Evolutionary conservation across 1,140 invertebrate species (phyloP).

Genomic region (Tigriopus japonicus): DNA sequence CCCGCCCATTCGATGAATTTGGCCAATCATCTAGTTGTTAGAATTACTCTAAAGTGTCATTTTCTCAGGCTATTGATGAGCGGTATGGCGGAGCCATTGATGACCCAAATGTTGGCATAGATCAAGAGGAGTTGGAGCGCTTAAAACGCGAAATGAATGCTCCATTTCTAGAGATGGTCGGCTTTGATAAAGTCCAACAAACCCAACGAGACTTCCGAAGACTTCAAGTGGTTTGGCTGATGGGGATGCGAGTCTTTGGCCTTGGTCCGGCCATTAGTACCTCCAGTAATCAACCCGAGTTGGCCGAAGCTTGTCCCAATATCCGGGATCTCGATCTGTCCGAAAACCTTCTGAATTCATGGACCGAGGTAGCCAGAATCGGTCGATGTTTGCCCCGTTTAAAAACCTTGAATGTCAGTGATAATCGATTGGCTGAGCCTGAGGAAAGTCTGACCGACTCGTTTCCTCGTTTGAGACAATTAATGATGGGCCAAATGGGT

Average conservation of each 20-base stretch:
- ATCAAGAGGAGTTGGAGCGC: conserved; percentile 2
- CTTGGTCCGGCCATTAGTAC: background rate
- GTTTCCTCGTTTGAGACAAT: background rate
- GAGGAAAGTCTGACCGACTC: no score
- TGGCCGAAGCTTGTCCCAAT: no score
- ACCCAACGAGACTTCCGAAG: background rate
- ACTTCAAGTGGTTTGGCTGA: conserved; percentile 1
- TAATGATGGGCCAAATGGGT: conserved; percentile 1
- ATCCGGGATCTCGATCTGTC: background rate
- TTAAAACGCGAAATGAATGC: conserved; percentile 41
- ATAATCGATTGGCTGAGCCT: background rate
- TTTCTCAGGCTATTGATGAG: conserved; percentile 16
- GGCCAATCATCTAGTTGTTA: no score
- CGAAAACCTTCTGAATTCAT: conserved; percentile 7
- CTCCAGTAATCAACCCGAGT: background rate
- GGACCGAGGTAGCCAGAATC: background rate
- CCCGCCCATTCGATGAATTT: no score
- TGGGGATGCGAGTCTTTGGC: background rate
- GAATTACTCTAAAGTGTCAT: conserved; percentile 9
- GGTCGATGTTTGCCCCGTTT: background rate
- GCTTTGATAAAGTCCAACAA: conserved; percentile 52
- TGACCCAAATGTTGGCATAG: background rate
- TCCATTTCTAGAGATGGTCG: conserved; percentile 63
- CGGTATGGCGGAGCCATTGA: conserved; percentile 5
- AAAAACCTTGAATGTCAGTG: background rate